phyloP scores from a whole-genome alignment of 2,113 vertebrate genomes.

The Saimiri boliviensis region DNA sequence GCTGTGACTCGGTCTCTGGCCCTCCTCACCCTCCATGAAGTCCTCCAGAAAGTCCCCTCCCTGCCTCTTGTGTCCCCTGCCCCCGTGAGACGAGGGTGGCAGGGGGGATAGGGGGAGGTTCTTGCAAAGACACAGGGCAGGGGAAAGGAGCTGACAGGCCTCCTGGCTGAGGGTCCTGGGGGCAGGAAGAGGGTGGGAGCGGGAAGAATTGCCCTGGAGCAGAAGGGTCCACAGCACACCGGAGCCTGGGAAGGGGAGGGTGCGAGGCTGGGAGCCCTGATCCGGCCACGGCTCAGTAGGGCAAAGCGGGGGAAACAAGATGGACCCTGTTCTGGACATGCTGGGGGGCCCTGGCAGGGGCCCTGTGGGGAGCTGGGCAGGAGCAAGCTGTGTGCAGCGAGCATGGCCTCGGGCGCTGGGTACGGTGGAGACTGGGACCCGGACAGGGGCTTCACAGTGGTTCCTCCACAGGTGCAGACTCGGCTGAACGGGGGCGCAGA shows the following conservation, averaged over 20 bases:
- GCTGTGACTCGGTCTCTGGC: accelerated
- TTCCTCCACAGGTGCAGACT: background rate
- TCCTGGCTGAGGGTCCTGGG: background rate
- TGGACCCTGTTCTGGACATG: background rate
- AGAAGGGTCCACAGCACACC: background rate
- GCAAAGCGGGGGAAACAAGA: accelerated
- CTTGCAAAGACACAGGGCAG: background rate
- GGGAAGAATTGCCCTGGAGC: background rate
- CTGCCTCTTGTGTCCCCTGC: background rate
- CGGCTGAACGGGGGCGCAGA: accelerated
- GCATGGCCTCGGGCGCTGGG: background rate
- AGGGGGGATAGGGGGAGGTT: background rate
- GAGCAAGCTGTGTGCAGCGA: background rate
- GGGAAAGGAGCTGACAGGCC: background rate
- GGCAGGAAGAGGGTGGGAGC: background rate
- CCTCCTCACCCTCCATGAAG: accelerated
- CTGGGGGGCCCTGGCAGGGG: background rate
- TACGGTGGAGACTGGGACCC: background rate
- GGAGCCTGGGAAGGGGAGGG: background rate
- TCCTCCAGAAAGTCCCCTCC: background rate
- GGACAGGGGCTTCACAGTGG: background rate
- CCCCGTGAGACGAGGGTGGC: accelerated
- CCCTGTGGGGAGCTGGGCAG: background rate
- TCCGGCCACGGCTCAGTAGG: background rate
- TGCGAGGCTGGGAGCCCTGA: background rate